Conservation (phyloP, 2,797 vertebrate genomes). For the Sylvilagus floridanus region DNA sequence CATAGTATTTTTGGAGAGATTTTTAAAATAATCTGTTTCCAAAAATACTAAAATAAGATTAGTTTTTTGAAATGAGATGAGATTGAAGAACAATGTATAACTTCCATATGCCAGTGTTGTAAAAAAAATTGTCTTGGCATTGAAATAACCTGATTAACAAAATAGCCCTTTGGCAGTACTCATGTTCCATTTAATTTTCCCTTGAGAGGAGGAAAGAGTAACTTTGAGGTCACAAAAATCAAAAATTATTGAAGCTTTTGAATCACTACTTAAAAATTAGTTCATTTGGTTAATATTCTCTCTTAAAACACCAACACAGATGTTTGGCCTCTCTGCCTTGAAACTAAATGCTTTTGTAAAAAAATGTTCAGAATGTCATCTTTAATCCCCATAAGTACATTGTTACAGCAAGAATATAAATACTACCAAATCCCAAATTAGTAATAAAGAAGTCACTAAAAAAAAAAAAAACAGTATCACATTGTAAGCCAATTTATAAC, state of each 20-base stretch:
- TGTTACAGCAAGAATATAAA: conserved; percentile 85
- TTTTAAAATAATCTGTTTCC: conserved; percentile 39
- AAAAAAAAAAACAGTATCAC: conserved; percentile 86
- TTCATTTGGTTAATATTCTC: conserved; percentile 76
- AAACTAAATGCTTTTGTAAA: conserved; percentile 78
- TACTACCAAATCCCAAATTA: conserved; percentile 86
- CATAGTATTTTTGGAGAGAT: neutral
- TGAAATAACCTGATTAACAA: conserved; percentile 72
- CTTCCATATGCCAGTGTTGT: conserved; percentile 47
- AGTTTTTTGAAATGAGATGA: conserved; percentile 61
- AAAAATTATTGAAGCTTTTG: conserved; percentile 70
- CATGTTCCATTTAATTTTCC: conserved; percentile 62
- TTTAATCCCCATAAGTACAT: conserved; percentile 84
- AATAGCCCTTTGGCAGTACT: conserved; percentile 59
- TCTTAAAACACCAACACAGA: conserved; percentile 82
- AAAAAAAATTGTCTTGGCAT: conserved; percentile 57
- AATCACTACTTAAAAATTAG: conserved; percentile 75
- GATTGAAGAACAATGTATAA: conserved; percentile 56
- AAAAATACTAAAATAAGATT: conserved; percentile 54
- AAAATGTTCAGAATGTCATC: conserved; percentile 81
- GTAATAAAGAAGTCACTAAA: conserved; percentile 86
- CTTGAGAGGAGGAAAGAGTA: conserved; percentile 63
- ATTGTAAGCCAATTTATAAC: conserved; percentile 77
- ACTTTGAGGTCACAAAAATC: conserved; percentile 65
- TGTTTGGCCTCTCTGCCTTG: conserved; percentile 84